Conservation (phyloP, 2,888 invertebrate species). For the Ichneumon xanthorius region DNA sequence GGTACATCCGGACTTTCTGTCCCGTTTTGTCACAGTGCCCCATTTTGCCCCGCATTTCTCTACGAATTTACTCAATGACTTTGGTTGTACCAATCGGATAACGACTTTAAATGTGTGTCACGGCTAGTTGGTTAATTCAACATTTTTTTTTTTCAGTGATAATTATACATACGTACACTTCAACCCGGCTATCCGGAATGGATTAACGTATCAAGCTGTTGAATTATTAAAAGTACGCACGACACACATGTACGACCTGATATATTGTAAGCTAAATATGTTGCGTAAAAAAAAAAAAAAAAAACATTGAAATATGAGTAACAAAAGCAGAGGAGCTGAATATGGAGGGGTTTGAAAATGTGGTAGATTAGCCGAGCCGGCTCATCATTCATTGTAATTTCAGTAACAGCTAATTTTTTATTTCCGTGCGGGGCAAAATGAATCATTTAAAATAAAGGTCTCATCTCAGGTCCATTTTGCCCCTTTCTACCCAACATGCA, state of each 20-base stretch:
- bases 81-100: background rate
- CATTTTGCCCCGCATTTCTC: no score
- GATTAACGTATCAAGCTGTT: background rate
- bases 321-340: background rate
- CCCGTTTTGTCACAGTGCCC: no score
- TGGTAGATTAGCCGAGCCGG: background rate
- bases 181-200: background rate
- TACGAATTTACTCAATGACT: no score
- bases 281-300: slow-evolving; percentile 8
- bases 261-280: slow-evolving; percentile 19
- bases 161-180: background rate
- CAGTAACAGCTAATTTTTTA: no score
- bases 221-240: background rate
- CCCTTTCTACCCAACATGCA: background rate
- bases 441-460: no score
- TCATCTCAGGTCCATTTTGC: background rate
- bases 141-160: no score
- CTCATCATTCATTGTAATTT: no score
- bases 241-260: background rate
- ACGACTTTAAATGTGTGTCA: background rate
- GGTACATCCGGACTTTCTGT: no score
- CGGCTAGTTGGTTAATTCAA: background rate
- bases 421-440: no score
- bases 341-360: background rate
- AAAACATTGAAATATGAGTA: slow-evolving; percentile 41